Base-by-base conservation (phyloP, 2,113 vertebrate genomes). In the Labeo catla region DNA sequence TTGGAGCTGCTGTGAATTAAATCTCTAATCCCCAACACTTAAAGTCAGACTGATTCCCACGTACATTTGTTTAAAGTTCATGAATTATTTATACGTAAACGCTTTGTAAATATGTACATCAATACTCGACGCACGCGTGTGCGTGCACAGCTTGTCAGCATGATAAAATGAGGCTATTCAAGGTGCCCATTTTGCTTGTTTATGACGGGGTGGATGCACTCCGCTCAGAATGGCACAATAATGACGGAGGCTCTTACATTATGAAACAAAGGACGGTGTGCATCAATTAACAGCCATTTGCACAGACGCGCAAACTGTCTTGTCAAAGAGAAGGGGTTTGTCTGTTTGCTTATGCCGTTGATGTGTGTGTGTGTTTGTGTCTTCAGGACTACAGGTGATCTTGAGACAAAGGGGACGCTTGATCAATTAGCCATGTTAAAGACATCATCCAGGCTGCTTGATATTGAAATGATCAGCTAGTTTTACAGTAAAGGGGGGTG, bases 231-330 rank as follows among this genome's bases (percentile, higher is more conserved):
- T 43, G 68, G 76, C 81, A 87, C 66, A 86, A 50, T 89, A 85
- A 86, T 87, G 70, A 86, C 4, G 57, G 49, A 54, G 65, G 84
- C 85, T 82, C 68, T 85, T 88, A 65, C 86, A 89, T 88, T 87
- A 87, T 89, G 70, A 90, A 89, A 90, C 78, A 90, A 90, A 86
- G 47, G 72, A 85, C 47, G 15, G 68, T 39, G 57, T 68, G 68
- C 65, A 86, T 89, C 88, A 89, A 87, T 91, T 87, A 89, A 84
- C 36, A 83, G 76, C 77, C 74, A 85, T 86, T 89, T 90, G 81
- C 76, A 82, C 83, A 76, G 49, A 72, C 23, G 6, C 9, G 2
- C 12, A 47, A 65, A 72, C 36, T 11, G 74, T 65, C 21, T 68
- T 50, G 86, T 81, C 23, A 21, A 65, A 76, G 50, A 54, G 54